These are phyloP conservation scores for Semaprochilodus insignis DNA, from an alignment of 2,797 vertebrate genomes.

Conservation along the genomic window DNA sequence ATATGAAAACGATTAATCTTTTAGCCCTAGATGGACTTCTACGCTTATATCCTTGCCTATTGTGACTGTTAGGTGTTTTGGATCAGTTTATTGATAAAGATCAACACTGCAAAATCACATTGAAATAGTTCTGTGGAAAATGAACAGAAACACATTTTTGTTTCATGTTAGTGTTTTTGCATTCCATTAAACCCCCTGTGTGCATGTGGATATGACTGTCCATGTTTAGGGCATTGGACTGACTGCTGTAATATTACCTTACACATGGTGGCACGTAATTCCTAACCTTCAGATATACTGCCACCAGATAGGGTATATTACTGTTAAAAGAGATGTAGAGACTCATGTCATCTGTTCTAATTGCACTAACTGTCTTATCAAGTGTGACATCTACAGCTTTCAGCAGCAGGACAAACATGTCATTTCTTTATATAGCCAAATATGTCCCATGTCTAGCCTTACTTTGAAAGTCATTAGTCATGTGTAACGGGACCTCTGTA, in stretches of 20 bases:
- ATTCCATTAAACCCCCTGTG: neutral
- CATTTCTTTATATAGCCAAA: conserved; percentile 36
- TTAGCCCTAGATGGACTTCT: neutral
- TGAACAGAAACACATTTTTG: neutral
- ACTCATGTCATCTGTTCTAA: neutral
- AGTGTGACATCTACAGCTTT: conserved; percentile 16
- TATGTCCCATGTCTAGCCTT: conserved; percentile 20
- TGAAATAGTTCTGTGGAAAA: neutral
- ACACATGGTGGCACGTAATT: neutral
- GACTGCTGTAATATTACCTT: neutral
- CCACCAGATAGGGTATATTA: neutral
- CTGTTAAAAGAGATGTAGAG: neutral
- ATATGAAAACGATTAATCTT: too few species aligned
- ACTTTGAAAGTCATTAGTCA: conserved; percentile 37
- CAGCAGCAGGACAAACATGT: neutral
- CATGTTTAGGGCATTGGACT: neutral
- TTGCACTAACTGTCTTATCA: conserved; percentile 34
- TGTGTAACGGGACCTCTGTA: conserved; percentile 7
- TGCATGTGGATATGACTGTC: neutral
- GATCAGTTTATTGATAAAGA: neutral
- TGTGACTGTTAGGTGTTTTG: neutral
- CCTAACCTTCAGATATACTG: neutral
- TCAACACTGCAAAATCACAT: neutral
- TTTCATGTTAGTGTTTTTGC: neutral
- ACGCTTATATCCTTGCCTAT: neutral